phyloP scores from a whole-genome alignment of 2,888 invertebrate species.

The Electrophaes corylata region DNA sequence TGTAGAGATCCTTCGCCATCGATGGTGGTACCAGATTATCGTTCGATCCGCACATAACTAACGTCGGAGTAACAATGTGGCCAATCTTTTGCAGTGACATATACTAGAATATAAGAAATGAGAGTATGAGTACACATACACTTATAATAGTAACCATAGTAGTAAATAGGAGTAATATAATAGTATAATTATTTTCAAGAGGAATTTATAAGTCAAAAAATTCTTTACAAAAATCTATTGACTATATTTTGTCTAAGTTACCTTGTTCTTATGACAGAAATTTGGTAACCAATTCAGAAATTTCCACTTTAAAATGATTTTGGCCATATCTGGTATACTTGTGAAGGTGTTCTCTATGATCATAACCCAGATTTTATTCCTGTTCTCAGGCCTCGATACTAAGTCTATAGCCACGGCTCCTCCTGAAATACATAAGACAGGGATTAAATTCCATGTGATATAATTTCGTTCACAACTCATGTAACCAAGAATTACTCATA shows the following conservation, averaged over 20 bases:
- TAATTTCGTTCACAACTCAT: too few species aligned
- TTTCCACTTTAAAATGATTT: constrained; percentile 90
- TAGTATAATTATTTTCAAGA: too few species aligned
- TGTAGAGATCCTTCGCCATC: constrained; percentile 94
- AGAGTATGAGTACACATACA: neutral
- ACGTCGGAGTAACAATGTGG: constrained; percentile 89
- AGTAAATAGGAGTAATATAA: neutral
- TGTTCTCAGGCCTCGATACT: constrained; percentile 90
- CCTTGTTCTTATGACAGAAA: constrained; percentile 96
- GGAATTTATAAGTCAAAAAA: too few species aligned
- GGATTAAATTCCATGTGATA: neutral
- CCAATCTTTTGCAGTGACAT: constrained; percentile 90
- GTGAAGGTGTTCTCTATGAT: constrained; percentile 98
- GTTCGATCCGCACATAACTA: constrained; percentile 94
- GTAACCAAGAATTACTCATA: too few species aligned
- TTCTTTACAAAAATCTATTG: too few species aligned
- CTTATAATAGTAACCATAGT: neutral
- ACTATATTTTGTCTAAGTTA: constrained; percentile 55
- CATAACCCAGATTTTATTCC: constrained; percentile 92
- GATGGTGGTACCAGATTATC: constrained; percentile 95
- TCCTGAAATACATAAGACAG: constrained; percentile 55
- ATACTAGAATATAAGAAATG: constrained; percentile 82
- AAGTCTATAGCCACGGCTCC: constrained; percentile 97
- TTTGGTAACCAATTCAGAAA: constrained; percentile 90
- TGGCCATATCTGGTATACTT: constrained; percentile 96